Evolutionary conservation across 2,888 invertebrate species (phyloP).

Genomic region (Tridacna gigas): DNA sequence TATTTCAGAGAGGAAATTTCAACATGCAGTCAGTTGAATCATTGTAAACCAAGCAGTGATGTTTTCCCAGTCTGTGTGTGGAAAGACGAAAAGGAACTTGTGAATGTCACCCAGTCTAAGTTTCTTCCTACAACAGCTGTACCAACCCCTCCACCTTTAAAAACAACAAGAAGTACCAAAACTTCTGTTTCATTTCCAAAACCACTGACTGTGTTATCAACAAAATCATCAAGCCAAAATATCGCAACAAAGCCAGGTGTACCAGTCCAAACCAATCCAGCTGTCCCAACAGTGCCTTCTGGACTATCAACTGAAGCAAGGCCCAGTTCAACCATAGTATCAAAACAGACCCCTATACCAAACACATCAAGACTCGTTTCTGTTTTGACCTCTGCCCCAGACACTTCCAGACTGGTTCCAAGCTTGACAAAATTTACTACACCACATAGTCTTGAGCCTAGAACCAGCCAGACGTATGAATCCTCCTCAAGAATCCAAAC

Average conservation of each 20-base stretch:
- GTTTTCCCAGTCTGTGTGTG: slow-evolving; percentile 48
- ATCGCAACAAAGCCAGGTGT: neutral
- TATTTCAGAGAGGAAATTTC: slow-evolving; percentile 54
- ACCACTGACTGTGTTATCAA: neutral
- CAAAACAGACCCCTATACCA: neutral
- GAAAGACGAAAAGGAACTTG: slow-evolving; percentile 49
- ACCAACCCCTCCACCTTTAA: slow-evolving; percentile 25
- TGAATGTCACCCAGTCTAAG: slow-evolving; percentile 25
- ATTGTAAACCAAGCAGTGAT: slow-evolving; percentile 43
- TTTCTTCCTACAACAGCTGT: slow-evolving; percentile 45
- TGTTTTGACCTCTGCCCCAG: too few species aligned
- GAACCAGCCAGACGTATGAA: too few species aligned
- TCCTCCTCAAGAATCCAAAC: too few species aligned
- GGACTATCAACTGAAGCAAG: neutral
- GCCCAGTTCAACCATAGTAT: neutral
- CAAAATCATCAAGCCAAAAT: too few species aligned
- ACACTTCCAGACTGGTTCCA: too few species aligned
- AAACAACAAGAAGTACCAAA: neutral
- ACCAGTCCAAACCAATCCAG: neutral
- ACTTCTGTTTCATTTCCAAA: neutral
- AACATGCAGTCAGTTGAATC: slow-evolving; percentile 33
- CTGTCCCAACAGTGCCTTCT: neutral
- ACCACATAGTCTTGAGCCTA: too few species aligned
- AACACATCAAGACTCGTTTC: neutral
- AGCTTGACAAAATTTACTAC: too few species aligned